phyloP scores from a whole-genome alignment of 2,888 invertebrate species.

The Chaetogeoica ovagalla region DNA sequence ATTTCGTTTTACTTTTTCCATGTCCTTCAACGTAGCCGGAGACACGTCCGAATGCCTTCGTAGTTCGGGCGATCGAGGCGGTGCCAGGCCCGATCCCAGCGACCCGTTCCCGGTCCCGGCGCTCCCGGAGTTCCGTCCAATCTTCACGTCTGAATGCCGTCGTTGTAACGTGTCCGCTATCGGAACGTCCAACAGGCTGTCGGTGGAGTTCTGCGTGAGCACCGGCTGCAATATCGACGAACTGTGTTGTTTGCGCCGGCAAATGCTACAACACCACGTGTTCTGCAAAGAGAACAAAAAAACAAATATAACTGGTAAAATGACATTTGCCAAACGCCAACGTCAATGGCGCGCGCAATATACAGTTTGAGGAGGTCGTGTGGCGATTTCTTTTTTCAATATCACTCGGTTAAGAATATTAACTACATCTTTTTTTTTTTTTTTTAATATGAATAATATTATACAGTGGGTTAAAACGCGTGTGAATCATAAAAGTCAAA shows the following conservation, averaged over 20 bases:
- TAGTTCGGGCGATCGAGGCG: constrained; percentile 80
- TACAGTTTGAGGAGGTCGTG: no score
- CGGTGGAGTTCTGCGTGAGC: constrained; percentile 79
- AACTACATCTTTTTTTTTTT: no score
- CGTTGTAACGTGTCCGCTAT: constrained; percentile 77
- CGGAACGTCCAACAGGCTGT: constrained; percentile 79
- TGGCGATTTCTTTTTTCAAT: no score
- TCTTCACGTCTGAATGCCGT: constrained; percentile 77
- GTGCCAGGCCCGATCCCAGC: constrained; percentile 70
- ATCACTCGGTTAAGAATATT: no score
- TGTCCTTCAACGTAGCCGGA: constrained; percentile 81
- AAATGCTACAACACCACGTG: constrained; percentile 87
- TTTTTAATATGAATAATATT: no score
- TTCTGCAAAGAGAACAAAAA: constrained; percentile 62
- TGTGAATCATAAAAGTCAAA: no score
- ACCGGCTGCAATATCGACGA: constrained; percentile 67
- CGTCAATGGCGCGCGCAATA: no score
- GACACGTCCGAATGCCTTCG: constrained; percentile 84
- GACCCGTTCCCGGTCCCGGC: constrained; percentile 63
- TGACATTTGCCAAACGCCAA: background rate
- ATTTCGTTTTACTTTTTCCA: constrained; percentile 73
- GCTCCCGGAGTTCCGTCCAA: constrained; percentile 62
- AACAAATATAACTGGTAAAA: background rate
- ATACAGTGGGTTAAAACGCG: no score
- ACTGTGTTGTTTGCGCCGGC: constrained; percentile 76